Conservation (phyloP, 2,113 vertebrate species). For the Toxostoma redivivum region DNA sequence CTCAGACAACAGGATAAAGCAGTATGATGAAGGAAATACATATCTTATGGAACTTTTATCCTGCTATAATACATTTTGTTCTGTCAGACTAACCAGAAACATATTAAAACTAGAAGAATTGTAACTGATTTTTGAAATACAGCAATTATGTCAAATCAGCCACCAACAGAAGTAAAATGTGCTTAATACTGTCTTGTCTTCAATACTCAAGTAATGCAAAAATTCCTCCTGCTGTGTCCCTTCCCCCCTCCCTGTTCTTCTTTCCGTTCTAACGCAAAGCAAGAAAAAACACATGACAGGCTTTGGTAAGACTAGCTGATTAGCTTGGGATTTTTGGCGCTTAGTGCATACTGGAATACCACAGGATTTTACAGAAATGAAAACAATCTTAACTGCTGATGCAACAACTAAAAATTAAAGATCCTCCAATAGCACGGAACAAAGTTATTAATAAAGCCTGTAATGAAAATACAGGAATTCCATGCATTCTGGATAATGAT, state of each 20-base stretch:
- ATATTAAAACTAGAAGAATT: neutral
- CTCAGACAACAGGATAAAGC: neutral
- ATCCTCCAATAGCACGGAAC: neutral
- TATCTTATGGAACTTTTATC: neutral
- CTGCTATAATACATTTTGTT: neutral
- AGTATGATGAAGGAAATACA: neutral
- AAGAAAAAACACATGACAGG: constrained; percentile 43
- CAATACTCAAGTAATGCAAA: neutral
- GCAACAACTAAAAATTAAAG: neutral
- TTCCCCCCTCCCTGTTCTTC: neutral
- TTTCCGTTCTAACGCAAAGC: constrained; percentile 24
- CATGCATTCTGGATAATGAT: neutral
- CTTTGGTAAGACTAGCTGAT: constrained; percentile 29
- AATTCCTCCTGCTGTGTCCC: neutral
- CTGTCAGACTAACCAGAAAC: neutral
- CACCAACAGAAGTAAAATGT: neutral
- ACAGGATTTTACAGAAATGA: neutral
- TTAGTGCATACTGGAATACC: neutral
- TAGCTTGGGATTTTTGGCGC: neutral
- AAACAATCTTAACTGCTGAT: neutral
- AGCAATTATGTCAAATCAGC: neutral
- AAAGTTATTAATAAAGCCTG: neutral
- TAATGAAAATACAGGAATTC: neutral
- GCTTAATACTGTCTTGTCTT: neutral
- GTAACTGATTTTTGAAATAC: neutral